Base-by-base conservation (phyloP, 2,888 invertebrate genomes). In the Sphaeridia pumilis region DNA sequence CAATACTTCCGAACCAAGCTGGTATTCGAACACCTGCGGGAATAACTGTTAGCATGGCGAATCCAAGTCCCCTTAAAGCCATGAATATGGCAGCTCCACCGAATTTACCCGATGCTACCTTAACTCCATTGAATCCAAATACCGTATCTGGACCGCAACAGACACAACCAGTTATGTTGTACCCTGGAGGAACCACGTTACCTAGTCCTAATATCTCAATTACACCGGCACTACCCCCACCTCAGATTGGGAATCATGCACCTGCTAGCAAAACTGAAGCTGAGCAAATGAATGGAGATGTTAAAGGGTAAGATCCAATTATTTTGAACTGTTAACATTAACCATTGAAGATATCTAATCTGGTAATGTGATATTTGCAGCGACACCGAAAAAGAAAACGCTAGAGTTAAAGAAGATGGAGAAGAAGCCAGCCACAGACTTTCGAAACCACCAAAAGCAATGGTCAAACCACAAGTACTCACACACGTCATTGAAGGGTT, bases 401-500 rank as follows among this genome's bases (percentile, higher is more conserved):
- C 55, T 3, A 61, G 60, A 17, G 35, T 47, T 27, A 52, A 26
- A 14, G 25, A 45, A 31, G 34, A 31, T 20, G 38, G 52, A 4
- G 63, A 61, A 4, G 64, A 62, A 4, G 22, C 49, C 4, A 62
- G 63, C 25, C 61, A 64, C n/a, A 34, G 54, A 2, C 27, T 49
- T 2, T 55, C 47, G 17, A 65, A 64, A 43, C 61, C 58, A 28
- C 87, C 87, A 20, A 87, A 88, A 70, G 92, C 90, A 1, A 84
- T 92, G 81, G 90, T 93, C 14, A 93, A 92, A 70, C 93, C 93
- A 0, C 90, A 92, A 69, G 88, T 95, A 5, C 74, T 95, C 48
- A 94, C 94, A 0, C 95, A 95, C 70, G 89, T 94, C 24, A 94
- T 95, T 58, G 94, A 93, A 70, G 94, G 93, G 48, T 94, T 90